A percentile compares a stretch with the other conserved stretches of the same genome.
Evolutionary conservation across 2,888 invertebrate species (phyloP).

Genomic region (Spisula solida): DNA sequence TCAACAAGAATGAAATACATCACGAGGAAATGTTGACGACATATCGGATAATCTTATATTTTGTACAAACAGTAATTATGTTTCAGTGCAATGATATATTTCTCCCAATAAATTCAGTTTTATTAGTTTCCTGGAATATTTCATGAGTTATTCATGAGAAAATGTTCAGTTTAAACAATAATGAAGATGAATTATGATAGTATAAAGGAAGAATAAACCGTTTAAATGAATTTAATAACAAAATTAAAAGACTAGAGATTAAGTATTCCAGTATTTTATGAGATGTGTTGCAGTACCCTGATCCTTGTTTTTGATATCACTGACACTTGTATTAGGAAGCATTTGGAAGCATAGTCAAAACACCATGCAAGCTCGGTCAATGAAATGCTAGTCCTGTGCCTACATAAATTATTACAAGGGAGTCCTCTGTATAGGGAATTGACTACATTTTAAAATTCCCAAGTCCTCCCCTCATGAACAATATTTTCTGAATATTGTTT

Average conservation of each 20-base stretch:
- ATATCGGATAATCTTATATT: too few species aligned
- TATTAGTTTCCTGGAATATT: background rate
- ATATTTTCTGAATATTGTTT: too few species aligned
- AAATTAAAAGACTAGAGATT: background rate
- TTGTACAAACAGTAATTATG: too few species aligned
- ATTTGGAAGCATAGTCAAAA: background rate
- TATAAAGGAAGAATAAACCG: background rate
- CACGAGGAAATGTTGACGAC: too few species aligned
- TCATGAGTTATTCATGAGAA: background rate
- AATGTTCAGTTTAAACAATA: background rate
- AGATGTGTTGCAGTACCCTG: background rate
- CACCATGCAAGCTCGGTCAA: too few species aligned
- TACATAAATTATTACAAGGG: too few species aligned
- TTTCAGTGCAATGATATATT: background rate
- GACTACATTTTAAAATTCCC: too few species aligned
- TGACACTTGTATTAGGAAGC: background rate
- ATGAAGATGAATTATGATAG: background rate
- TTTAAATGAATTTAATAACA: background rate
- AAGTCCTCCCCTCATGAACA: too few species aligned
- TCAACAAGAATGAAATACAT: too few species aligned
- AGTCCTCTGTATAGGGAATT: too few species aligned
- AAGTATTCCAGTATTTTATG: background rate
- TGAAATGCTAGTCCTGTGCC: too few species aligned
- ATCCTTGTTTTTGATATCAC: background rate
- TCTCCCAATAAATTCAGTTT: constrained; percentile 5